Conservation (phyloP, 2,113 vertebrate species). For the Thinocorus orbignyianus region DNA sequence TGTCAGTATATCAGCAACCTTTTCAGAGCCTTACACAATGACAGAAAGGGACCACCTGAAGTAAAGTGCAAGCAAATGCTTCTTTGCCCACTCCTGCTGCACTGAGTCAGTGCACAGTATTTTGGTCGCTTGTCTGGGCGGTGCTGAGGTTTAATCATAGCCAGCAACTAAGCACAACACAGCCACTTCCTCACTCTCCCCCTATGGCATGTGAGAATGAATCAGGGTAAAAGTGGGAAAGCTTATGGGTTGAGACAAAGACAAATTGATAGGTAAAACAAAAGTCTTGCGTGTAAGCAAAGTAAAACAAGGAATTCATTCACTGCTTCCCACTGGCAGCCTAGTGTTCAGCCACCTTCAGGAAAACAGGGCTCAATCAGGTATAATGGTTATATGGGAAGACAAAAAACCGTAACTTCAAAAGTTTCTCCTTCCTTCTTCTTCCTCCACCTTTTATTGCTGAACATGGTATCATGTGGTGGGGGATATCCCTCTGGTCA, state of each 20-base stretch:
- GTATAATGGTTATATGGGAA: neutral
- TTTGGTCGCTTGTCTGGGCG: neutral
- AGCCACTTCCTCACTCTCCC: accelerated
- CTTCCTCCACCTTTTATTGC: neutral
- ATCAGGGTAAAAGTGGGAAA: neutral
- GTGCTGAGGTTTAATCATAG: neutral
- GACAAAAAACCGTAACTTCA: accelerated
- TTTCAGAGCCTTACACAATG: accelerated
- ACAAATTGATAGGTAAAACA: neutral
- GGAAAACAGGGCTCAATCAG: neutral
- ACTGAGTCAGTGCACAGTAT: neutral
- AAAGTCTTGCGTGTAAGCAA: accelerated
- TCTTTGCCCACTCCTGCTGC: neutral
- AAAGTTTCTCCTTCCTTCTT: neutral
- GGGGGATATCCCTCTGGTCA: too few species aligned
- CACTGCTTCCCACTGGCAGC: neutral
- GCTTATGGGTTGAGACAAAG: neutral
- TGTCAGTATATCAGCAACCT: neutral
- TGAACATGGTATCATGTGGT: accelerated
- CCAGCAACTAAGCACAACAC: neutral
- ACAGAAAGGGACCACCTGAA: neutral
- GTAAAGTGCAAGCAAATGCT: neutral
- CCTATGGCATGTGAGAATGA: accelerated
- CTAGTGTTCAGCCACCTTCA: too few species aligned
- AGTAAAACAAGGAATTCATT: neutral